A percentile compares a stretch with the other conserved stretches of the same genome.
Conservation (phyloP, 2,888 invertebrate genomes). For the Mystacides longicornis region DNA sequence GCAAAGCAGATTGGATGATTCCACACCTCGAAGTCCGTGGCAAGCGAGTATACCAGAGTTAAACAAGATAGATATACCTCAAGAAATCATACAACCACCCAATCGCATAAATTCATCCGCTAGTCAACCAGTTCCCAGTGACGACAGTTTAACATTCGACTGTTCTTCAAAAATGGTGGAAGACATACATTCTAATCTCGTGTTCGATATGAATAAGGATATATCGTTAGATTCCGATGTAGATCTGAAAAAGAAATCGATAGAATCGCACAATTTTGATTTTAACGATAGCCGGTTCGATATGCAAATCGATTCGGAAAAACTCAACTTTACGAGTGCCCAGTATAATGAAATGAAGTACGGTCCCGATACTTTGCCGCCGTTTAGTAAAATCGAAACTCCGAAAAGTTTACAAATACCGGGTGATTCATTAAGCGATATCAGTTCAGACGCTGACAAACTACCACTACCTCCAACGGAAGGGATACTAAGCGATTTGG, state of each 20-base stretch:
- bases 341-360: slow-evolving; percentile 23
- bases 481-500: slow-evolving; percentile 12
- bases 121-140: slow-evolving; percentile 11
- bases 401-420: slow-evolving; percentile 21
- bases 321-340: slow-evolving; percentile 20
- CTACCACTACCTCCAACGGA: slow-evolving; percentile 18
- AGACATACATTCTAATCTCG: slow-evolving; percentile 17
- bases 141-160: slow-evolving; percentile 17
- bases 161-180: slow-evolving; percentile 17
- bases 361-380: slow-evolving; percentile 21
- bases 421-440: slow-evolving; percentile 17
- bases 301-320: slow-evolving; percentile 23
- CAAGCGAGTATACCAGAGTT: slow-evolving; percentile 14
- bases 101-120: slow-evolving; percentile 17
- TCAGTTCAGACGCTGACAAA: slow-evolving; percentile 22
- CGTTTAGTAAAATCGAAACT: slow-evolving; percentile 23
- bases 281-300: slow-evolving; percentile 21
- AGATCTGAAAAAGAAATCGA: slow-evolving; percentile 12
- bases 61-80: slow-evolving; percentile 14
- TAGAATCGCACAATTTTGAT: slow-evolving; percentile 17
- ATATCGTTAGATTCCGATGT: slow-evolving; percentile 13
- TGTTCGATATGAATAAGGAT: slow-evolving; percentile 21
- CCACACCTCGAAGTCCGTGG: slow-evolving; percentile 18
- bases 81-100: slow-evolving; percentile 14
- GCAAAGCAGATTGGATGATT: slow-evolving; percentile 9